Conservation (phyloP, 1,140 invertebrate species). For the Achroia grisella region DNA sequence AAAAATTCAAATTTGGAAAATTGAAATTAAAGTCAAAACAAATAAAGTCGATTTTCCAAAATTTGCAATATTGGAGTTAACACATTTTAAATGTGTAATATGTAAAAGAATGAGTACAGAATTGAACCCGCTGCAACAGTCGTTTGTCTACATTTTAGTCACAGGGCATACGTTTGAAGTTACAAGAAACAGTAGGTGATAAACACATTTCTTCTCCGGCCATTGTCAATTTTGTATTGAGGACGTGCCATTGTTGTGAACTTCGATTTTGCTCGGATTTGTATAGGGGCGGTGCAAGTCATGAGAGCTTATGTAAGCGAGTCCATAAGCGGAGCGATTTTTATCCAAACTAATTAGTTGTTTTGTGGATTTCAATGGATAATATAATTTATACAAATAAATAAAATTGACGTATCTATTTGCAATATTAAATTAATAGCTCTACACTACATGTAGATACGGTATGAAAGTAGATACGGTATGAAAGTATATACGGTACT, state of each 20-base stretch:
- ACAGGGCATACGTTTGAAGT: slow-evolving; percentile 31
- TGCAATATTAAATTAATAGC: no score
- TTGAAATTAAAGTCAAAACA: no score
- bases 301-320: background rate
- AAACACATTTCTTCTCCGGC: slow-evolving; percentile 55
- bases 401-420: no score
- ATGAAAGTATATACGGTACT: no score
- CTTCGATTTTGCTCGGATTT: slow-evolving; percentile 67
- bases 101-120: background rate
- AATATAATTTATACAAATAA: no score
- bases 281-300: slow-evolving; percentile 20
- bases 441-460: no score
- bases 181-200: slow-evolving; percentile 56
- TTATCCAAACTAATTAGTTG: no score
- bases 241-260: slow-evolving; percentile 56
- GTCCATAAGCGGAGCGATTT: background rate
- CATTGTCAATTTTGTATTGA: slow-evolving; percentile 68
- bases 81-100: slow-evolving; percentile 8
- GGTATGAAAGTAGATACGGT: no score
- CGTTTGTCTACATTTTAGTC: slow-evolving; percentile 50
- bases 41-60: no score
- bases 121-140: slow-evolving; percentile 14
- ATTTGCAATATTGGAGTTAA: no score
- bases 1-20: no score
- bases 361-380: no score